Base-by-base conservation (phyloP, 2,113 vertebrate genomes). In the Elachura formosa region DNA sequence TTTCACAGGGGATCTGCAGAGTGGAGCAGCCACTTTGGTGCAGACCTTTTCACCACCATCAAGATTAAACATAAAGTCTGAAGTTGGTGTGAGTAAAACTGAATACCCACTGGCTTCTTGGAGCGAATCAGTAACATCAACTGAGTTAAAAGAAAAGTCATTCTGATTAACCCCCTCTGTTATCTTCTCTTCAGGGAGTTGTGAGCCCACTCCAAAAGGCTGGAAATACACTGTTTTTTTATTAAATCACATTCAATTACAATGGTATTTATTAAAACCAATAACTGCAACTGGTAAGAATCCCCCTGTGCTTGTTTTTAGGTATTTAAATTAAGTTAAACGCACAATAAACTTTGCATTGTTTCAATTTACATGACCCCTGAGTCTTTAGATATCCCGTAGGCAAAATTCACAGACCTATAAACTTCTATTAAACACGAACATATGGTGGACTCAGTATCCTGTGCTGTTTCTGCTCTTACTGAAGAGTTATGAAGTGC, bases 311-410 rank as follows among this genome's bases (percentile, higher is more conserved):
- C 93, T 97, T 94, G 83, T 95, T 96, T 90, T 68, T 79, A 96
- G 84, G 96, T 97, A 95, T 94, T 97, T 97, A 97, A 97, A 97
- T 97, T 94, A 96, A 94, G 93, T 86, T 96, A 95, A 94, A 96
- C 73, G 93, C 83, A 88, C 93, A 96, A 97, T 97, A 97, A 96
- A 96, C 84, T 96, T 95, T 93, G 88, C 91, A 94, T 96, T 96
- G 85, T 95, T 96, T 97, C 92, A 92, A 91, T 97, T 97, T 97
- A 96, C 95, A 86, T 95, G 94, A 97, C 96, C 94, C 96, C 78
- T 56, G 96, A 96, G 96, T 91, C 90, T 82, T 91, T 26, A 91
- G 89, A 92, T 87, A 92, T 95, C 91, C 96, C 93, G 13, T 31
- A 96, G 96, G 97, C 95, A 91, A 97, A 95, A 97, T 97, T 96